These are phyloP conservation scores for Apodemia duryi DNA, from an alignment of 2,888 invertebrate genomes.

Conservation along the genomic window DNA sequence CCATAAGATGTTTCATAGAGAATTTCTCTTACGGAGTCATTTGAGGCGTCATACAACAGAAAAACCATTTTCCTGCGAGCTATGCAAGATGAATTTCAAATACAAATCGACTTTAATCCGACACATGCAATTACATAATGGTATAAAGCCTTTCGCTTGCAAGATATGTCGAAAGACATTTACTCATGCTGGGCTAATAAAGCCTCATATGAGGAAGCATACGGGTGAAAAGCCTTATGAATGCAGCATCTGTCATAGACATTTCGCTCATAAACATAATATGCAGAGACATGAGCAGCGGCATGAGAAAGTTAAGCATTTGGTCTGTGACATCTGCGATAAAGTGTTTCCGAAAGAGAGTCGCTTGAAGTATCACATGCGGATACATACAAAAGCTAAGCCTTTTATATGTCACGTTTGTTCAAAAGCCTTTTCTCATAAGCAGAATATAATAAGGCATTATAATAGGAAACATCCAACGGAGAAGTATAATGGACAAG, in stretches of 20 bases:
- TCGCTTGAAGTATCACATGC: slow-evolving; percentile 56
- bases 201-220: slow-evolving; percentile 48
- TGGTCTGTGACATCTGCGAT: slow-evolving; percentile 52
- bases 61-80: slow-evolving; percentile 36
- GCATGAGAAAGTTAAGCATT: slow-evolving; percentile 47
- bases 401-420: slow-evolving; percentile 51
- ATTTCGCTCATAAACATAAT: slow-evolving; percentile 55
- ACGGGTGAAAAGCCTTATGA: slow-evolving; percentile 47
- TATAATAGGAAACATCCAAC: slow-evolving; percentile 56
- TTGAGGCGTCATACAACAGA: slow-evolving; percentile 36
- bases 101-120: slow-evolving; percentile 50
- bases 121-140: slow-evolving; percentile 48
- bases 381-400: slow-evolving; percentile 49
- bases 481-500: slow-evolving; percentile 39
- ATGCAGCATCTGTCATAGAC: slow-evolving; percentile 47
- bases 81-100: slow-evolving; percentile 43
- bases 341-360: slow-evolving; percentile 57
- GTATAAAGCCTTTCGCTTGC: slow-evolving; percentile 39
- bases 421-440: slow-evolving; percentile 53
- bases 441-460: slow-evolving; percentile 55
- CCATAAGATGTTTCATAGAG: slow-evolving; percentile 37
- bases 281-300: slow-evolving; percentile 49
- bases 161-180: slow-evolving; percentile 41
- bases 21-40: slow-evolving; percentile 38
- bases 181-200: slow-evolving; percentile 39